Evolutionary conservation across 2,113 vertebrate genomes (phyloP).

Genomic region (Circaetus gallicus): DNA sequence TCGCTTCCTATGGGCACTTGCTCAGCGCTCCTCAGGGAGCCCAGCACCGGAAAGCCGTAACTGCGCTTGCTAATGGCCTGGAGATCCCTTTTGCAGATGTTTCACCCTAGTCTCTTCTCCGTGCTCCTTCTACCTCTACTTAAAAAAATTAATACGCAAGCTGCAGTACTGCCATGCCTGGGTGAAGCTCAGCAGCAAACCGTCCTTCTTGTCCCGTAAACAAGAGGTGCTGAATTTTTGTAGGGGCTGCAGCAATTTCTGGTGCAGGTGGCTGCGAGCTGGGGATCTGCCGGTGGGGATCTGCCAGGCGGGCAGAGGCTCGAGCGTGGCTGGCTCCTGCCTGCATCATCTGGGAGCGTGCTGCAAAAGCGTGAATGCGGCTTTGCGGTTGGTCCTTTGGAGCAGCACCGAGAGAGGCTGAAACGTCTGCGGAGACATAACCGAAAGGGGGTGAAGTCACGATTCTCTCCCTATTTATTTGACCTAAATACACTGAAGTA

Average conservation of each 20-base stretch:
- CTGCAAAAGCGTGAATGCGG: accelerated
- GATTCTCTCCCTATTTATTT: conserved; percentile 27
- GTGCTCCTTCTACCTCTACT: neutral
- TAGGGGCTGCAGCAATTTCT: neutral
- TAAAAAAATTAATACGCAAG: neutral
- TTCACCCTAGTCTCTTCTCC: neutral
- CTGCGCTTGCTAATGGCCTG: neutral
- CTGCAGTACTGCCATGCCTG: neutral
- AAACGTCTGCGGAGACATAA: neutral
- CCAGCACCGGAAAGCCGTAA: neutral
- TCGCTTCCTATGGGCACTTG: neutral
- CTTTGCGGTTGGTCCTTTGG: neutral
- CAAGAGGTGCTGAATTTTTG: neutral
- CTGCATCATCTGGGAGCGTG: neutral
- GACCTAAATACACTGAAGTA: conserved; percentile 42
- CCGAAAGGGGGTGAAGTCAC: neutral
- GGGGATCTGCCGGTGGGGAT: neutral
- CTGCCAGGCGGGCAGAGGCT: neutral
- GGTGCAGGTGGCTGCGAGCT: neutral
- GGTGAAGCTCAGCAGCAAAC: accelerated
- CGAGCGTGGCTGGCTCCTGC: neutral
- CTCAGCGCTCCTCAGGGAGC: neutral
- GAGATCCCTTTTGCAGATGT: conserved; percentile 62
- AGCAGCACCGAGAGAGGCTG: neutral
- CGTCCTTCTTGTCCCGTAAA: accelerated